A percentile compares a stretch with the other conserved stretches of the same genome.
Conservation (phyloP, 2,888 invertebrate species). For the Lepidochrysops patricia region DNA sequence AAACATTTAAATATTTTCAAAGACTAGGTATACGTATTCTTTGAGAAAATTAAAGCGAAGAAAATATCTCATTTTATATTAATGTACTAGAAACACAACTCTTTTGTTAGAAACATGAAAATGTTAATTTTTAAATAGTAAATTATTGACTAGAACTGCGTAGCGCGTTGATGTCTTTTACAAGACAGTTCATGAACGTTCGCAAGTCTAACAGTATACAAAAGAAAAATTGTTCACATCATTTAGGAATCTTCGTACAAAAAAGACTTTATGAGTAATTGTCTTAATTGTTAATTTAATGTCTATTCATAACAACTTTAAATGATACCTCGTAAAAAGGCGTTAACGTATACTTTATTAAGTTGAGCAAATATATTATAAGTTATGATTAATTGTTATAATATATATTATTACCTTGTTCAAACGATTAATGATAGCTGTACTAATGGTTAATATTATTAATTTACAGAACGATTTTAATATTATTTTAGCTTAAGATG, state of each 20-base stretch:
- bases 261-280: not conserved
- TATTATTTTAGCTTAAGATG: too few relatives aligned
- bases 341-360: not conserved
- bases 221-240: not conserved
- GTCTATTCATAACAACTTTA: not conserved
- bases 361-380: not conserved
- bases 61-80: too few relatives aligned
- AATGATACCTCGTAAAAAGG: not conserved
- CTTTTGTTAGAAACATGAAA: too few relatives aligned
- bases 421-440: not conserved
- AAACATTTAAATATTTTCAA: not conserved
- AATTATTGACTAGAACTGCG: not conserved
- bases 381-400: not conserved
- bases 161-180: slow-evolving; percentile 1
- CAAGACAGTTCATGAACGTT: too few relatives aligned
- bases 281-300: too few relatives aligned
- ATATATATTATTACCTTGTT: not conserved
- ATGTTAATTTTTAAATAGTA: too few relatives aligned
- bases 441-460: not conserved
- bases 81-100: too few relatives aligned
- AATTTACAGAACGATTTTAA: too few relatives aligned
- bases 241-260: not conserved
- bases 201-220: not conserved
- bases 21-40: too few relatives aligned
- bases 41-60: too few relatives aligned